Conservation (phyloP, 2,113 vertebrate species). For the Gavialis gangeticus region DNA sequence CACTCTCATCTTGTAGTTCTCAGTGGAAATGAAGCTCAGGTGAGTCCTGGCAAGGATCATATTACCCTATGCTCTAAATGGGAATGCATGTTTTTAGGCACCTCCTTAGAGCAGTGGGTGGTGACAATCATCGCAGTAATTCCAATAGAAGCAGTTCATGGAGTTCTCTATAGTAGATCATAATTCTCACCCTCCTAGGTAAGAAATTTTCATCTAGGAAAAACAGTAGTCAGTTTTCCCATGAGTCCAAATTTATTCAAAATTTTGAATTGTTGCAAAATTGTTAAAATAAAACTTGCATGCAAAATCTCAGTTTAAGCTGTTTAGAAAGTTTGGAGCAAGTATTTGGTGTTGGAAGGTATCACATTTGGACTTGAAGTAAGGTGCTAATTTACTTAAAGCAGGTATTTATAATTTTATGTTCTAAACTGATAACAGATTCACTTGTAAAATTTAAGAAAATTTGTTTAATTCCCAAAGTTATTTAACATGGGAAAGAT, state of each 20-base stretch:
- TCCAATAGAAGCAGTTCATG: neutral
- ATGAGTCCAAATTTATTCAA: neutral
- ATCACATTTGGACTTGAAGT: too few species aligned
- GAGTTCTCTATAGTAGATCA: neutral
- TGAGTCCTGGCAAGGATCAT: neutral
- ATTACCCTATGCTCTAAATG: neutral
- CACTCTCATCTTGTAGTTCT: neutral
- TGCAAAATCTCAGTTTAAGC: neutral
- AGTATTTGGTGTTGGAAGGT: neutral
- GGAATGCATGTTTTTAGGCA: neutral
- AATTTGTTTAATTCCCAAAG: neutral
- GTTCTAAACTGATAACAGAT: neutral
- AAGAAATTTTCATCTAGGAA: neutral
- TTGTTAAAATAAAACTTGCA: neutral
- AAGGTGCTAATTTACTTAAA: neutral
- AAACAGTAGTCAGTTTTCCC: neutral
- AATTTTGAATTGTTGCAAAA: neutral
- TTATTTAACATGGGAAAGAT: neutral
- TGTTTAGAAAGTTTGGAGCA: neutral
- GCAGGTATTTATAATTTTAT: neutral
- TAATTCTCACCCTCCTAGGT: neutral
- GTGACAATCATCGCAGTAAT: neutral
- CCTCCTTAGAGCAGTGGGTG: neutral
- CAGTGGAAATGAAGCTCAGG: neutral
- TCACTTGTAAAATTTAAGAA: neutral